Conservation (phyloP, 2,797 vertebrate genomes). For the Xenopus petersii region DNA sequence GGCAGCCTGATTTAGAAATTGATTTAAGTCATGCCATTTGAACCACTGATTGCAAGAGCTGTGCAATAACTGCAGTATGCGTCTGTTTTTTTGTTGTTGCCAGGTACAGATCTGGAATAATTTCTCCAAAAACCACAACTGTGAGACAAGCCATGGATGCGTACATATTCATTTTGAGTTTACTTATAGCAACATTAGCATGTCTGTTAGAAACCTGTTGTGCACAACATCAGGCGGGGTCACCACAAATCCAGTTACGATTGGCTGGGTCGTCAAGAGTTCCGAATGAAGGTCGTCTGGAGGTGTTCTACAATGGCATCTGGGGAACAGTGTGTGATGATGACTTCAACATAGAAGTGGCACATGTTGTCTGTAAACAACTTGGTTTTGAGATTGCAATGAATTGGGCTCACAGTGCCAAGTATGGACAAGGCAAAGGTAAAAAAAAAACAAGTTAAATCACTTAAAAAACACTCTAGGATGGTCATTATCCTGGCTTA, state of each 20-base stretch:
- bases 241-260: slow-evolving; percentile 68
- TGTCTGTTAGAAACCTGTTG: slow-evolving; percentile 44
- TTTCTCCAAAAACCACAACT: neutral
- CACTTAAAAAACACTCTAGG: too few species aligned
- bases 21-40: too few species aligned
- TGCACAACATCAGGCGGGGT: slow-evolving; percentile 50
- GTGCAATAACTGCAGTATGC: too few species aligned
- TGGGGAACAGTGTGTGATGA: slow-evolving; percentile 96
- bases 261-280: slow-evolving; percentile 72
- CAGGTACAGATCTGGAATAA: slow-evolving; percentile 13
- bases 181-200: slow-evolving; percentile 49
- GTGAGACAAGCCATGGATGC: slow-evolving; percentile 12
- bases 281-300: slow-evolving; percentile 83
- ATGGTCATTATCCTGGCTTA: too few species aligned
- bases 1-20: too few species aligned
- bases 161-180: neutral
- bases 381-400: slow-evolving; percentile 82
- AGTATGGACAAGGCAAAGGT: slow-evolving; percentile 90
- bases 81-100: neutral
- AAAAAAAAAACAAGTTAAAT: slow-evolving; percentile 45
- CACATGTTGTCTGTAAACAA: slow-evolving; percentile 84
- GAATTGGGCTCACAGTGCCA: slow-evolving; percentile 95
- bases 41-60: too few species aligned
- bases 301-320: slow-evolving; percentile 83
- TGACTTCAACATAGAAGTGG: slow-evolving; percentile 82